Conservation (phyloP, 2,888 invertebrate genomes). For the Prenolepis imparis region DNA sequence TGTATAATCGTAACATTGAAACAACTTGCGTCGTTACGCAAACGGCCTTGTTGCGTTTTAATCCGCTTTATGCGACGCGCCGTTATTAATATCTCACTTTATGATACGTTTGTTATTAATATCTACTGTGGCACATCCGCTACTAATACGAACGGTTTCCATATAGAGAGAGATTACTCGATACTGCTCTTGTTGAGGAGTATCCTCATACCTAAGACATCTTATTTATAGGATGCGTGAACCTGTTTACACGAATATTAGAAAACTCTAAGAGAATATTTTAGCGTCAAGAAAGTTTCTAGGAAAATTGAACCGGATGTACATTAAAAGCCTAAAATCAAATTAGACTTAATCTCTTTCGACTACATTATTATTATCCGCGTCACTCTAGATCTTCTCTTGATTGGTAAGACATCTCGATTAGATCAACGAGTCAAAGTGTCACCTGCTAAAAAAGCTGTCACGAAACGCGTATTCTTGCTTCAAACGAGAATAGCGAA, state of each 20-base stretch:
- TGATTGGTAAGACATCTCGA: neutral
- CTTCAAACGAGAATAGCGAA: neutral
- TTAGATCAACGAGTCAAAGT: neutral
- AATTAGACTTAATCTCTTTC: neutral
- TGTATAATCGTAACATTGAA: constrained; percentile 42
- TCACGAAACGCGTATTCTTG: neutral
- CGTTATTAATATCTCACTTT: constrained; percentile 49
- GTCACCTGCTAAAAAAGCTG: neutral
- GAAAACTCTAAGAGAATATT: neutral
- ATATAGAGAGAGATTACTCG: constrained; percentile 45
- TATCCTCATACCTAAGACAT: neutral
- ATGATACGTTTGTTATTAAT: constrained; percentile 52
- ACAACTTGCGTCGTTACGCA: constrained; percentile 38
- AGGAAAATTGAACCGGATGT: neutral
- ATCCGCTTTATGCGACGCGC: constrained; percentile 39
- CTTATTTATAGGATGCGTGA: constrained; percentile 14
- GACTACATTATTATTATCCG: constrained; percentile 1
- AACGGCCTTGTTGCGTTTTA: constrained; percentile 44
- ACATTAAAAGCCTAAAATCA: neutral
- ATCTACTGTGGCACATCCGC: constrained; percentile 27
- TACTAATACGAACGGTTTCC: constrained; percentile 42
- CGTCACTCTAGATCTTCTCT: neutral
- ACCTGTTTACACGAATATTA: neutral
- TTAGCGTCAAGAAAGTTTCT: neutral
- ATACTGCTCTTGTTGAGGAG: constrained; percentile 28